These are phyloP conservation scores for Pseudachorutes palmiensis DNA, from an alignment of 1,140 invertebrate genomes.

Conservation along the genomic window DNA sequence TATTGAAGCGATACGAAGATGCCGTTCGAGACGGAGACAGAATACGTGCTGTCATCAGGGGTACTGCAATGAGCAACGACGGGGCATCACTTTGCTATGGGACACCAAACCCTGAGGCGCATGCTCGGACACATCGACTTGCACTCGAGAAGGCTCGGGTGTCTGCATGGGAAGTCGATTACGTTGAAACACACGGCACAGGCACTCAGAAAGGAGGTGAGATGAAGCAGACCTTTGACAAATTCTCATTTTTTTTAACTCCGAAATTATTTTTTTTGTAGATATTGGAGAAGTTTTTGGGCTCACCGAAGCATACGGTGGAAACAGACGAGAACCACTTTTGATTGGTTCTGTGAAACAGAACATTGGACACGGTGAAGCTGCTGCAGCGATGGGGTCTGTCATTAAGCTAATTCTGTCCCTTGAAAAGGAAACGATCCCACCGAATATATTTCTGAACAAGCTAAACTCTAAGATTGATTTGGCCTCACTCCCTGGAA, in stretches of 20 bases:
- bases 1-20: slow-evolving; percentile 7
- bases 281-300: slow-evolving; percentile 66
- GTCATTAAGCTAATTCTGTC: slow-evolving; percentile 15
- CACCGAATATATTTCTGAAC: neutral
- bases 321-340: slow-evolving; percentile 57
- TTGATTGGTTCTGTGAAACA: slow-evolving; percentile 84
- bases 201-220: slow-evolving; percentile 12
- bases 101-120: slow-evolving; percentile 9
- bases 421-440: slow-evolving; percentile 7
- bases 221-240: neutral
- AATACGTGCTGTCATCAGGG: neutral
- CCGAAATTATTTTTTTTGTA: neutral
- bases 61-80: slow-evolving; percentile 1
- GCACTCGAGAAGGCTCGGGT: neutral
- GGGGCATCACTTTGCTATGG: slow-evolving; percentile 9
- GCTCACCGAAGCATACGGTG: slow-evolving; percentile 70
- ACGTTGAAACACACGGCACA: slow-evolving; percentile 15
- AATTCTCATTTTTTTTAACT: neutral
- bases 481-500: neutral
- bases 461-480: slow-evolving; percentile 11
- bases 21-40: neutral
- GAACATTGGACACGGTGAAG: slow-evolving; percentile 86
- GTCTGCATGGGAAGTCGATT: neutral
- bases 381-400: slow-evolving; percentile 62
- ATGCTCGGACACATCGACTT: neutral